Conservation (phyloP, 2,113 vertebrate genomes). For the Pteruthius melanotis region DNA sequence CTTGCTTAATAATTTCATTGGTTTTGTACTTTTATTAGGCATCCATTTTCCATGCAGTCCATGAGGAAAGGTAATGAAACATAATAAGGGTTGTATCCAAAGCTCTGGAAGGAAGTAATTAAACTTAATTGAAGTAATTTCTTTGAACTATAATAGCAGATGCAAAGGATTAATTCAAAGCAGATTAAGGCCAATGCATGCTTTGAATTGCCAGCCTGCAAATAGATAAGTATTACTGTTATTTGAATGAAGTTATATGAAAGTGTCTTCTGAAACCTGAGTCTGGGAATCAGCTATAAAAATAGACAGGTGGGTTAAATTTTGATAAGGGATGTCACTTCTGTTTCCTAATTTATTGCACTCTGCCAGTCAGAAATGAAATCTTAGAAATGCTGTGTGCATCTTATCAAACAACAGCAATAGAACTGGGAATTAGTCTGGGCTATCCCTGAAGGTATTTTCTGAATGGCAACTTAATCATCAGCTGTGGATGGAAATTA, state of each 20-base stretch:
- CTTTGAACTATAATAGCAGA: constrained; percentile 49
- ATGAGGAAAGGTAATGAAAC: constrained; percentile 43
- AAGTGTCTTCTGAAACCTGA: background rate
- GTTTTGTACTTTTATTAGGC: background rate
- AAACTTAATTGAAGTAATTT: constrained; percentile 36
- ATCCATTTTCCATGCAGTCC: background rate
- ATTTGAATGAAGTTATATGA: background rate
- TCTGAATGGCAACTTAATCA: background rate
- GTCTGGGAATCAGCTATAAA: background rate
- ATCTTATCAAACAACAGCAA: background rate
- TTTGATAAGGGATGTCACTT: constrained; percentile 25
- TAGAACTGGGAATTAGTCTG: background rate
- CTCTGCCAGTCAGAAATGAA: background rate
- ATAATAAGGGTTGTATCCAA: constrained; percentile 7
- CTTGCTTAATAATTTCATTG: constrained; percentile 7
- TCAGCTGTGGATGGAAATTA: constrained; percentile 10
- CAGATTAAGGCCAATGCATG: background rate
- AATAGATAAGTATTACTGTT: background rate
- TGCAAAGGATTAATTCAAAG: constrained; percentile 31
- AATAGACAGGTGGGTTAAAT: background rate
- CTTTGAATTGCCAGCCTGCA: constrained; percentile 22
- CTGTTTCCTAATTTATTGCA: background rate
- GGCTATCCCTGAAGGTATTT: background rate
- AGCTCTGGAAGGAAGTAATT: constrained; percentile 51
- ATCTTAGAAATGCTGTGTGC: background rate